Conservation (phyloP, 2,113 vertebrate genomes). For the Chaetops frenatus region DNA sequence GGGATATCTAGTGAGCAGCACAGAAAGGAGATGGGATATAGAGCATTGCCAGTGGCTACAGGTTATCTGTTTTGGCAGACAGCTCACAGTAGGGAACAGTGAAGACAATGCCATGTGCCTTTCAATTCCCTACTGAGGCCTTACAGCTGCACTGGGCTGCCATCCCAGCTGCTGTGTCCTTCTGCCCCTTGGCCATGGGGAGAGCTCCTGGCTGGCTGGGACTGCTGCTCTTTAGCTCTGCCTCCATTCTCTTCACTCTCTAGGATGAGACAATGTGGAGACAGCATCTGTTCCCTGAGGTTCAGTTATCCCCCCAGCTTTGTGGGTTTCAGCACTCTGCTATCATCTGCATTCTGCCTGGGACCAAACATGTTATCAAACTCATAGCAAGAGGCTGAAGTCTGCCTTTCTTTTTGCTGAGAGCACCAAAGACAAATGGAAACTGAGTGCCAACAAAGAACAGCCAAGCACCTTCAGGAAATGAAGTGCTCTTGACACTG, state of each 20-base stretch:
- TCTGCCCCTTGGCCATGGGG: not conserved
- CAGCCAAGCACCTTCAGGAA: not conserved
- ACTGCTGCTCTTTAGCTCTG: not conserved
- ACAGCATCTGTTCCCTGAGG: not conserved
- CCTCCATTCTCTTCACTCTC: not conserved
- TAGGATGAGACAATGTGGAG: not conserved
- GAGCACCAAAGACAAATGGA: not conserved
- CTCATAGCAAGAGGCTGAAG: not conserved
- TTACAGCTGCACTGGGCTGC: not conserved
- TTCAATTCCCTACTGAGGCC: not conserved
- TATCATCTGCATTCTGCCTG: not conserved
- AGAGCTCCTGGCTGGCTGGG: not conserved
- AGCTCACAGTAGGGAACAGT: not conserved
- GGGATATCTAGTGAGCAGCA: not conserved
- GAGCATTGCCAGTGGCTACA: not conserved
- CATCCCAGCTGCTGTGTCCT: not conserved
- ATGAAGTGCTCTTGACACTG: not conserved
- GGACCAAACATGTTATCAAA: not conserved
- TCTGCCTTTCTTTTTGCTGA: not conserved
- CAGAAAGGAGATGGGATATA: not conserved
- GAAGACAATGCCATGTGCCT: not conserved
- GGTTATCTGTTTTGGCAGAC: not conserved
- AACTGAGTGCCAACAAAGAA: not conserved
- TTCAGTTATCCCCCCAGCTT: not conserved
- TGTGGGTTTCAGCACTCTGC: not conserved